Evolutionary conservation across 2,113 vertebrate species (phyloP).

Genomic region (Bufo gargarizans): DNA sequence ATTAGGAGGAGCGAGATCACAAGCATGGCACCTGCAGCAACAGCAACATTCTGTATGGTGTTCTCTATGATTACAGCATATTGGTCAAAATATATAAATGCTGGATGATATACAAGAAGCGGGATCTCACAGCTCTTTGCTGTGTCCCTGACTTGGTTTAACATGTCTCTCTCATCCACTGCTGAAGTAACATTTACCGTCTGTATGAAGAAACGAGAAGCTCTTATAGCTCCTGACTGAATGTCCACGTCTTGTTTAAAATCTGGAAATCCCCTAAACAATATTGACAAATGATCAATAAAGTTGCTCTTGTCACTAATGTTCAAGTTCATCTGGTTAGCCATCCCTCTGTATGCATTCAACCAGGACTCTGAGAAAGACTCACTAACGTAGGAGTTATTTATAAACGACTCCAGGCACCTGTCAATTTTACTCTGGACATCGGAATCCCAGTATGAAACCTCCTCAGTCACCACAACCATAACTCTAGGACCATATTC

Average conservation of each 20-base stretch:
- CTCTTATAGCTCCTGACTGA: constrained; percentile 60
- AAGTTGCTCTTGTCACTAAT: constrained; percentile 65
- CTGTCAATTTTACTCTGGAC: constrained; percentile 62
- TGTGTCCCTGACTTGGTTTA: constrained; percentile 68
- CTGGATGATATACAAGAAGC: constrained; percentile 76
- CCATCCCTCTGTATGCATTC: constrained; percentile 62
- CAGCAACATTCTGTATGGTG: constrained; percentile 68
- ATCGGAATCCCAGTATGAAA: constrained; percentile 73
- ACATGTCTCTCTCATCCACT: constrained; percentile 65
- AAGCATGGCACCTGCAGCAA: constrained; percentile 69
- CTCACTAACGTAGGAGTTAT: constrained; percentile 60
- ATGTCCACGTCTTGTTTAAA: constrained; percentile 72
- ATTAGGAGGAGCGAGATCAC: constrained; percentile 73
- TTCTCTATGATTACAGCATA: constrained; percentile 71
- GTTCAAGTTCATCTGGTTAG: constrained; percentile 58
- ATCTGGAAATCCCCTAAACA: constrained; percentile 62
- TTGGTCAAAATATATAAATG: constrained; percentile 77
- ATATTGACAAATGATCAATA: constrained; percentile 64
- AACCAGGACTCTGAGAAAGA: constrained; percentile 75
- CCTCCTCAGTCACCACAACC: constrained; percentile 72
- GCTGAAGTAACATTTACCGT: constrained; percentile 66
- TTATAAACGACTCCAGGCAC: constrained; percentile 72
- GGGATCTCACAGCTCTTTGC: constrained; percentile 67
- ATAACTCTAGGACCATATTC: constrained; percentile 62
- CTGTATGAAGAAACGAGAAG: constrained; percentile 78